Conservation (phyloP, 2,797 vertebrate genomes). For the Cynopterus sphinx region DNA sequence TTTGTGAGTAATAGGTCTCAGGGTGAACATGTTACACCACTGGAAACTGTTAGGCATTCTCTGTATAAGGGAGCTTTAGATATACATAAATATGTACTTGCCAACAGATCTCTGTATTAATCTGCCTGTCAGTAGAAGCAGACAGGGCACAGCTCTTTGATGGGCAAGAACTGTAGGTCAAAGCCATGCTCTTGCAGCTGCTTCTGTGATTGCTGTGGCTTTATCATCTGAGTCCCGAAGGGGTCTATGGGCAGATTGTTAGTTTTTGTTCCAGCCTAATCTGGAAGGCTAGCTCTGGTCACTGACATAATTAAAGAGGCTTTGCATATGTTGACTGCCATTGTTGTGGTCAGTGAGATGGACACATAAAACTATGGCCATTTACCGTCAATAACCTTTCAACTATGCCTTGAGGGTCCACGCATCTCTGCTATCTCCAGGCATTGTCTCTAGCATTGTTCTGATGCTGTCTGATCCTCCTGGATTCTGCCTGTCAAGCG, state of each 20-base stretch:
- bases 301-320: slow-evolving; percentile 46
- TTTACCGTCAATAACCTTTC: neutral
- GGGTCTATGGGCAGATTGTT: neutral
- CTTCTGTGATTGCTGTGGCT: neutral
- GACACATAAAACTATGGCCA: neutral
- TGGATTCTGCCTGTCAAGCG: neutral
- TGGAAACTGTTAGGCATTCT: slow-evolving; percentile 28
- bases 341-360: neutral
- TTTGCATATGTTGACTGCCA: neutral
- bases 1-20: slow-evolving; percentile 47
- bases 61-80: slow-evolving; percentile 28
- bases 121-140: neutral
- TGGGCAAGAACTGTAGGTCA: neutral
- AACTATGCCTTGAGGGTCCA: neutral
- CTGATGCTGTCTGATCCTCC: neutral
- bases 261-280: neutral
- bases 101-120: slow-evolving; percentile 34
- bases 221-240: slow-evolving; percentile 8
- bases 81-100: neutral
- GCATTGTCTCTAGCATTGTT: neutral
- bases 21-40: slow-evolving; percentile 36
- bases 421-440: neutral
- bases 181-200: neutral
- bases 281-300: slow-evolving; percentile 43
- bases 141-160: slow-evolving; percentile 49